Evolutionary conservation across 1,140 invertebrate species (phyloP).

Genomic region (Drosophila funebris): DNA sequence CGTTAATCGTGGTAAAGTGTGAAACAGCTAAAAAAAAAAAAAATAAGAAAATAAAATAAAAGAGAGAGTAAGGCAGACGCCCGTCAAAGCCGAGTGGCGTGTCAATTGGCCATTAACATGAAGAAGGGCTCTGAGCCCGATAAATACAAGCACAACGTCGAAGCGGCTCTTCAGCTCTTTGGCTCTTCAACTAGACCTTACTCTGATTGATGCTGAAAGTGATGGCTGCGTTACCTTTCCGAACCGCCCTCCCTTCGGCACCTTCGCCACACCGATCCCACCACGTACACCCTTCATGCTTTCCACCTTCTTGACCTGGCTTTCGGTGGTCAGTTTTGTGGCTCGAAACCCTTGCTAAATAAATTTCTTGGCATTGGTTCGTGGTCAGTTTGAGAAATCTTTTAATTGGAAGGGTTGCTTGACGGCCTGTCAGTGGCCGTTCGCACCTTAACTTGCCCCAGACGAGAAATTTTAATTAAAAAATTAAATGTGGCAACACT

Average conservation of each 20-base stretch:
- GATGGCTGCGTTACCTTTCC: not conserved
- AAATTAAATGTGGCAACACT: slow-evolving; percentile 78
- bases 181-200: slow-evolving; percentile 18
- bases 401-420: slow-evolving; percentile 41
- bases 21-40: slow-evolving; percentile 21
- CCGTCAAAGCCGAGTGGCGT: slow-evolving; percentile 76
- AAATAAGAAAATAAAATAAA: not conserved
- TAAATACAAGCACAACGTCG: slow-evolving; percentile 60
- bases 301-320: not conserved
- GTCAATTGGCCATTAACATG: slow-evolving; percentile 80
- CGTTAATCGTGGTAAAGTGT: slow-evolving; percentile 54
- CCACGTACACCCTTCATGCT: not conserved
- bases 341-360: slow-evolving; percentile 14
- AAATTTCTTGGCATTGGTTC: slow-evolving; percentile 8
- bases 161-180: slow-evolving; percentile 6
- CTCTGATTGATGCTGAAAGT: slow-evolving; percentile 41
- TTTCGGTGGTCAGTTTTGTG: slow-evolving; percentile 8
- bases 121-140: slow-evolving; percentile 43
- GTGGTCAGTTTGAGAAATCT: slow-evolving; percentile 35
- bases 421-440: slow-evolving; percentile 22
- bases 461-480: slow-evolving; percentile 68
- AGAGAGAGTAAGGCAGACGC: slow-evolving; percentile 11
- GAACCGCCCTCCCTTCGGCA: not conserved
- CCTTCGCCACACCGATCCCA: not conserved
- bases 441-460: not conserved